phyloP scores from a whole-genome alignment of 2,888 invertebrate species.

The Catocala nupta region DNA sequence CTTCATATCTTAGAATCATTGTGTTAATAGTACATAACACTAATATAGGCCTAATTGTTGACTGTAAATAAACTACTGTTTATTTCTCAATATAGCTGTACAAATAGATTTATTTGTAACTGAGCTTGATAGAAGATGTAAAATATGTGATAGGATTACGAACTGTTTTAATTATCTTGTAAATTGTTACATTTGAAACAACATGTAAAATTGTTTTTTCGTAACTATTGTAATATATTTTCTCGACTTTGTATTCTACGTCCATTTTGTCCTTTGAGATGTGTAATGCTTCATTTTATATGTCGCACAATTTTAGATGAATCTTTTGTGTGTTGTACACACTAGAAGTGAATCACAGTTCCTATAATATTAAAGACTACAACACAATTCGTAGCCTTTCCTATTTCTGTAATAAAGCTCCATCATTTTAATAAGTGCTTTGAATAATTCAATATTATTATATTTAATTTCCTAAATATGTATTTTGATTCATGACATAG shows the following conservation, averaged over 20 bases:
- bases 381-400: no score
- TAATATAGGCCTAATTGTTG: conserved; percentile 50
- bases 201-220: conserved; percentile 55
- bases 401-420: no score
- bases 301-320: conserved; percentile 52
- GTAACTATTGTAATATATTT: conserved; percentile 60
- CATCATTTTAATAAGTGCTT: no score
- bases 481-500: no score
- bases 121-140: conserved; percentile 64
- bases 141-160: conserved; percentile 53
- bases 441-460: no score
- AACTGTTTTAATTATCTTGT: conserved; percentile 65
- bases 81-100: conserved; percentile 72
- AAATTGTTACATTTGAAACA: conserved; percentile 59
- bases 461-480: no score
- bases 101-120: conserved; percentile 61
- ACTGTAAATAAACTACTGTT: conserved; percentile 64
- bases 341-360: conserved; percentile 7
- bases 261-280: conserved; percentile 54
- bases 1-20: conserved; percentile 82
- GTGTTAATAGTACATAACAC: conserved; percentile 46
- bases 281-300: conserved; percentile 53
- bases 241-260: conserved; percentile 54
- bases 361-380: not conserved
- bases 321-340: conserved; percentile 27